These are phyloP conservation scores for Chrysodeixis includens DNA, from an alignment of 2,888 invertebrate genomes.

Conservation along the genomic window DNA sequence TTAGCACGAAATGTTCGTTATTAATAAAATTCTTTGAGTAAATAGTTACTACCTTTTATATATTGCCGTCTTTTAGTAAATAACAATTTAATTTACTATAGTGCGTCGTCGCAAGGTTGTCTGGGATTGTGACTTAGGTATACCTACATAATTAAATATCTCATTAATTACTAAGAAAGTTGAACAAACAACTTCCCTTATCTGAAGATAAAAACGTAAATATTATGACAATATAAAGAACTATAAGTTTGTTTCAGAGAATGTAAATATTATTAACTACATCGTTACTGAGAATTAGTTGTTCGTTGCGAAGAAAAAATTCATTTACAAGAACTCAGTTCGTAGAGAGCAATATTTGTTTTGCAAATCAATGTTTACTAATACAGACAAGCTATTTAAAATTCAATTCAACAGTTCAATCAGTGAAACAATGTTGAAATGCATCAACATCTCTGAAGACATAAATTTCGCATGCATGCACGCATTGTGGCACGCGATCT, in stretches of 20 bases:
- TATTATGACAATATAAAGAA: not conserved
- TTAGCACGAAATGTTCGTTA: too few species aligned
- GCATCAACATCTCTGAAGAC: constrained; percentile 31
- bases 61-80: not conserved
- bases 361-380: constrained; percentile 31
- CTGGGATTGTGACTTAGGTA: too few species aligned
- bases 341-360: not conserved
- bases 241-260: not conserved
- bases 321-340: not conserved
- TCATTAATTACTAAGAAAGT: not conserved
- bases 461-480: constrained; percentile 42
- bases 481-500: constrained; percentile 40
- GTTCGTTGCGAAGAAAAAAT: not conserved
- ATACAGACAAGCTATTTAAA: constrained; percentile 19
- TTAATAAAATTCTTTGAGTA: not conserved
- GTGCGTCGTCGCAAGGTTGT: not conserved
- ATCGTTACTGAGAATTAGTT: not conserved
- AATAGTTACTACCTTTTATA: not conserved
- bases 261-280: not conserved
- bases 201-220: not conserved
- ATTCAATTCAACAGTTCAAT: constrained; percentile 40
- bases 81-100: not conserved
- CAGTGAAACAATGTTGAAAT: constrained; percentile 24
- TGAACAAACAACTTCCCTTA: not conserved
- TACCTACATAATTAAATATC: not conserved